Evolutionary conservation across 2,888 invertebrate species (phyloP).

Genomic region (Nebria brevicollis): DNA sequence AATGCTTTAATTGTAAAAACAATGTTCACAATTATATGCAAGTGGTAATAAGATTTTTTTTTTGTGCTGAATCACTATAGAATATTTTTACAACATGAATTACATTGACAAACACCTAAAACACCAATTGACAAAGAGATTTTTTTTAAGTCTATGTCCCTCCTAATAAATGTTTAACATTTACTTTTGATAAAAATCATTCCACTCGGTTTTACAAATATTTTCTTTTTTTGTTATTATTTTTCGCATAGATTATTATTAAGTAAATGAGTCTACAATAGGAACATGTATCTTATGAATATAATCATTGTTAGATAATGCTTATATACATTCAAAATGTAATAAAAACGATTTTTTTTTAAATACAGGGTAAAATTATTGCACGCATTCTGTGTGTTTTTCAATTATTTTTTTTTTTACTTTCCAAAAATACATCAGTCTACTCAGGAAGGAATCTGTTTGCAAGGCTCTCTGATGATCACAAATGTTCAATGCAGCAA

Average conservation of each 20-base stretch:
- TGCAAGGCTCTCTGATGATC: constrained; percentile 47
- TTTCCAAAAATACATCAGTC: constrained; percentile 47
- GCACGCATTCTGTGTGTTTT: constrained; percentile 39
- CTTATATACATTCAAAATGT: constrained; percentile 45
- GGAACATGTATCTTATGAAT: constrained; percentile 47
- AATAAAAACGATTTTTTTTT: constrained; percentile 44
- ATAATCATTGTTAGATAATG: constrained; percentile 36
- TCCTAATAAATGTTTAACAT: constrained; percentile 54
- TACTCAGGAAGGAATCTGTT: constrained; percentile 48
- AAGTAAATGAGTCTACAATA: constrained; percentile 46
- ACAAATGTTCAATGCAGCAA: constrained; percentile 43
- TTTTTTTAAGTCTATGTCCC: constrained; percentile 62
- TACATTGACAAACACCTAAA: constrained; percentile 47
- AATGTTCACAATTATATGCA: constrained; percentile 38
- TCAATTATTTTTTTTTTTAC: constrained; percentile 28
- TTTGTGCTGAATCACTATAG: constrained; percentile 46
- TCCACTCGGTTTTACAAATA: constrained; percentile 45
- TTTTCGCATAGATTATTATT: constrained; percentile 38
- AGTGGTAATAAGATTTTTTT: constrained; percentile 35
- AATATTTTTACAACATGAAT: constrained; percentile 45
- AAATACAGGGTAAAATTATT: constrained; percentile 43
- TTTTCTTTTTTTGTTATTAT: constrained; percentile 18
- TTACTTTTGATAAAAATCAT: constrained; percentile 47
- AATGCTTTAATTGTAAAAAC: constrained; percentile 21
- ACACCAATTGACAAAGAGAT: constrained; percentile 47